phyloP scores from a whole-genome alignment of 2,797 vertebrate genomes.

The Notamacropus eugenii region DNA sequence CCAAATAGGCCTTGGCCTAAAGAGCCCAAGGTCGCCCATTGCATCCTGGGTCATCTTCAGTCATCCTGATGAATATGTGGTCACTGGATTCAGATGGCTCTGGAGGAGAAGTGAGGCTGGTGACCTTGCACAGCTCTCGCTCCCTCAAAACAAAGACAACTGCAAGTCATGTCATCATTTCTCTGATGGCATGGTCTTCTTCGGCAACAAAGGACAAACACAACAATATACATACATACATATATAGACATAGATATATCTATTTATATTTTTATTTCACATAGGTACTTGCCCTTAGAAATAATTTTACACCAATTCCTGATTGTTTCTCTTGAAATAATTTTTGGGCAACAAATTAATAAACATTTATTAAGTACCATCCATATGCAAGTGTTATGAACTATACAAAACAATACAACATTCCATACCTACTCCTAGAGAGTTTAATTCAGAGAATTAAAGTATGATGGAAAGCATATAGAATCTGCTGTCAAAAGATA shows the following conservation, averaged over 20 bases:
- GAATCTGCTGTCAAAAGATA: neutral
- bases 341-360: neutral
- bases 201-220: too few species aligned
- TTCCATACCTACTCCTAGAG: neutral
- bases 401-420: neutral
- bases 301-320: neutral
- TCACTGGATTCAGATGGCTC: too few species aligned
- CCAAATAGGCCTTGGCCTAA: too few species aligned
- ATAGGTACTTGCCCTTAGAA: neutral
- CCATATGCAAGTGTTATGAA: neutral
- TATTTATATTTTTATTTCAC: neutral
- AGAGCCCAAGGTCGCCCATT: too few species aligned
- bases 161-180: too few species aligned
- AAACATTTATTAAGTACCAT: neutral
- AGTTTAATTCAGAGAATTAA: neutral
- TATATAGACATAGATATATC: too few species aligned
- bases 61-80: too few species aligned
- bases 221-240: neutral
- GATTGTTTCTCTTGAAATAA: neutral
- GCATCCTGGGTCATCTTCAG: too few species aligned
- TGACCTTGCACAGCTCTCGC: too few species aligned
- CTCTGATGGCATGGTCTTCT: too few species aligned
- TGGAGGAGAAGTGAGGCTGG: too few species aligned
- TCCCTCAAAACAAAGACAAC: too few species aligned
- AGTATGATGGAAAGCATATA: neutral